Percentiles rank a stretch among this genome's conserved stretches.
These are phyloP conservation scores for Discoglossus pictus DNA, from an alignment of 2,797 vertebrate genomes.

Conservation along the genomic window DNA sequence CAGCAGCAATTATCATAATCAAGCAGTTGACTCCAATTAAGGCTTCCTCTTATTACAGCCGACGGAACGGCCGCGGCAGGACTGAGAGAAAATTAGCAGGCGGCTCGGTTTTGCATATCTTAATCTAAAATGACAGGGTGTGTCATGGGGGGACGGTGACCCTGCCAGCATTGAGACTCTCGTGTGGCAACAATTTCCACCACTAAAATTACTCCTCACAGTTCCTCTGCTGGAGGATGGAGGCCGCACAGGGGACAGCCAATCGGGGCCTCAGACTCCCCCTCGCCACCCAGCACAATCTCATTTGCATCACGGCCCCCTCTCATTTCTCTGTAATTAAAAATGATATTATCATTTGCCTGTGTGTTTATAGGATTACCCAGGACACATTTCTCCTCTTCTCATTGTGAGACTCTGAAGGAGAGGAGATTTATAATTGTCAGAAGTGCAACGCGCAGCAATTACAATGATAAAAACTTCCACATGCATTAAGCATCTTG, in stretches of 20 bases:
- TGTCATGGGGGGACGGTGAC: constrained; percentile 88
- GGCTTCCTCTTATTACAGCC: constrained; percentile 63
- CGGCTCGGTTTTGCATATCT: constrained; percentile 91
- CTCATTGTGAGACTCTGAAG: constrained; percentile 22
- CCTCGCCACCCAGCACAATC: not conserved
- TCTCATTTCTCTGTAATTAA: constrained; percentile 50
- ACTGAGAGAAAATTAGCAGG: constrained; percentile 78
- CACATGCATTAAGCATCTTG: constrained; percentile 8
- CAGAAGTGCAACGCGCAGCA: constrained; percentile 40
- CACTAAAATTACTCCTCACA: constrained; percentile 85
- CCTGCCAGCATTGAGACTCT: constrained; percentile 85
- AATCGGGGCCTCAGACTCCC: not conserved
- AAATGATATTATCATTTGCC: constrained; percentile 52
- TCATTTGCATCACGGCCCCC: constrained; percentile 10
- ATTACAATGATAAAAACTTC: constrained; percentile 40
- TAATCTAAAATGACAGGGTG: constrained; percentile 97
- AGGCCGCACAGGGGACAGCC: constrained; percentile 58
- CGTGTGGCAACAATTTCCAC: constrained; percentile 88
- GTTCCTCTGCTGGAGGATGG: constrained; percentile 66
- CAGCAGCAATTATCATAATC: constrained; percentile 99
- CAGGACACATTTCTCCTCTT: constrained; percentile 38
- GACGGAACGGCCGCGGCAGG: constrained; percentile 60
- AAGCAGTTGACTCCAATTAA: constrained; percentile 83
- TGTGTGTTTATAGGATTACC: constrained; percentile 49
- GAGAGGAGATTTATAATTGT: constrained; percentile 44